Evolutionary conservation across 2,888 invertebrate genomes (phyloP).

Genomic region (Scotopteryx bipunctaria): DNA sequence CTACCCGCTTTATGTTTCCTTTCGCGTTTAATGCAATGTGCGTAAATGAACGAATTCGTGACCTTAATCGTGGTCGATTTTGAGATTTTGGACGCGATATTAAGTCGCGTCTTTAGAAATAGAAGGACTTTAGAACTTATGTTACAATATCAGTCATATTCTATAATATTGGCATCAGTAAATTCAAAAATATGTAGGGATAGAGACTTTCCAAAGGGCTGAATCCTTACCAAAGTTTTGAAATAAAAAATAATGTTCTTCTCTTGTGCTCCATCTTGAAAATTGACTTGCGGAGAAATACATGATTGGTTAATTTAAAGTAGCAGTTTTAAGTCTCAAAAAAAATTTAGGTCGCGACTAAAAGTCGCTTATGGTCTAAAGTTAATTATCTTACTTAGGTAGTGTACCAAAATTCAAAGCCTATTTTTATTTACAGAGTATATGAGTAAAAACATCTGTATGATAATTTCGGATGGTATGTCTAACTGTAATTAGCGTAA

Average conservation of each 20-base stretch:
- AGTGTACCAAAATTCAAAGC: neutral
- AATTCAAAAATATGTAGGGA: too few relatives aligned
- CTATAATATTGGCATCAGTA: too few relatives aligned
- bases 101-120: neutral
- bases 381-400: too few relatives aligned
- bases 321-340: too few relatives aligned
- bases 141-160: too few relatives aligned
- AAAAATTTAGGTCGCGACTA: neutral
- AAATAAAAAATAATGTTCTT: too few relatives aligned
- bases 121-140: neutral
- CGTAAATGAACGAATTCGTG: conserved; percentile 40
- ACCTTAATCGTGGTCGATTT: conserved; percentile 22
- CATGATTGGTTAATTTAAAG: too few relatives aligned
- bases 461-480: conserved; percentile 22
- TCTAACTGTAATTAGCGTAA: conserved; percentile 17
- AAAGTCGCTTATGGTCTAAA: conserved; percentile 3
- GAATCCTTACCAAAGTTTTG: too few relatives aligned
- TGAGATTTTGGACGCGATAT: conserved; percentile 1
- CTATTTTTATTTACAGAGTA: conserved; percentile 2
- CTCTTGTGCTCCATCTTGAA: too few relatives aligned
- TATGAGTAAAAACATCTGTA: conserved; percentile 17
- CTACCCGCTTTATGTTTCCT: conserved; percentile 48
- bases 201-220: too few relatives aligned
- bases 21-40: conserved; percentile 47
- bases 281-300: too few relatives aligned